Evolutionary conservation across 2,113 vertebrate species (phyloP).

Genomic region (Thinocorus orbignyianus): DNA sequence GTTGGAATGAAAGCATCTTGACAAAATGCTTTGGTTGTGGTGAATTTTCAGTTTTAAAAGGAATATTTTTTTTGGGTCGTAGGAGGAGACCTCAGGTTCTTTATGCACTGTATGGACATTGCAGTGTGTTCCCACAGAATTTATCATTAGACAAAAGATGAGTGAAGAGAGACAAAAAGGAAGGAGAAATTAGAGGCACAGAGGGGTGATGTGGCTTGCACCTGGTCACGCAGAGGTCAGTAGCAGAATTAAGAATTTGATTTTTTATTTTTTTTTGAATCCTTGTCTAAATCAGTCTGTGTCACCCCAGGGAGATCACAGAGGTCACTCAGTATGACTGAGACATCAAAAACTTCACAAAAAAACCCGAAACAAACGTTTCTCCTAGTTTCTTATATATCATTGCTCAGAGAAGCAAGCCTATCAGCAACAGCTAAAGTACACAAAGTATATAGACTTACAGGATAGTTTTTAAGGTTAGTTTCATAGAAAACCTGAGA

Average conservation of each 20-base stretch:
- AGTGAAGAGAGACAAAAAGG: constrained; percentile 7
- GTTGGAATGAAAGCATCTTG: neutral
- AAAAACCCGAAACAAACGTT: neutral
- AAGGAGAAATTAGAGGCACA: constrained; percentile 21
- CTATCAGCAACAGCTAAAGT: neutral
- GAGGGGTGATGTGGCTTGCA: neutral
- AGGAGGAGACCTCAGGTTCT: neutral
- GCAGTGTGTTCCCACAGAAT: neutral
- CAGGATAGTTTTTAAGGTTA: neutral
- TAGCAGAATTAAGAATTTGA: neutral
- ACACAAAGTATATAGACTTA: neutral
- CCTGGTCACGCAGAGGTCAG: constrained; percentile 12
- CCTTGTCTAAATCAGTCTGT: neutral
- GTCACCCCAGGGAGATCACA: neutral
- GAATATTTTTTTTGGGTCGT: neutral
- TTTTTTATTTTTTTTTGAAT: neutral
- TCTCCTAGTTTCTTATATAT: neutral
- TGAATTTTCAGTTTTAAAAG: constrained; percentile 8
- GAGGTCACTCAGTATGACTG: neutral
- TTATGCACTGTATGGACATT: neutral
- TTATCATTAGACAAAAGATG: constrained; percentile 20
- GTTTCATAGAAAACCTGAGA: neutral
- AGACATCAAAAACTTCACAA: neutral
- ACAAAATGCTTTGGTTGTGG: neutral
- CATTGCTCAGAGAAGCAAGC: neutral